Evolutionary conservation across 1,140 invertebrate species (phyloP).

Genomic region (Halyomorpha halys): DNA sequence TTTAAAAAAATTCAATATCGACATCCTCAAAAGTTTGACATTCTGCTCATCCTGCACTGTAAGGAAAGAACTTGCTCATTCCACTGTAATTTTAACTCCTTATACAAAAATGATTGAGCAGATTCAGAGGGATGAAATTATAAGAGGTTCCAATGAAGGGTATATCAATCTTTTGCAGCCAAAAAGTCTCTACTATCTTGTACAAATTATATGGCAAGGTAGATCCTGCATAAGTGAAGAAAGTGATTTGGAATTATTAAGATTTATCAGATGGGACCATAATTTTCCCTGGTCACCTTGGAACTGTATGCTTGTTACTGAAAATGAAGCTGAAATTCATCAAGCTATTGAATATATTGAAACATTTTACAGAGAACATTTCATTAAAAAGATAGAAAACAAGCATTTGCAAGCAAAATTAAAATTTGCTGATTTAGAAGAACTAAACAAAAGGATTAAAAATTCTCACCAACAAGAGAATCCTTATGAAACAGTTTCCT

Average conservation of each 20-base stretch:
- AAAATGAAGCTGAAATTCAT: constrained; percentile 6
- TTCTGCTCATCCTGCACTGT: neutral
- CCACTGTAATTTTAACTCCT: neutral
- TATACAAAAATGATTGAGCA: neutral
- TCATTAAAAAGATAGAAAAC: constrained; percentile 3
- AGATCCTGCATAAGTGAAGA: constrained; percentile 2
- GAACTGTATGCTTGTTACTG: constrained; percentile 7
- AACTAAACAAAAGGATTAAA: neutral
- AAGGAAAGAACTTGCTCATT: constrained; percentile 1
- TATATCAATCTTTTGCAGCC: neutral
- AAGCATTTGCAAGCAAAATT: constrained; percentile 3
- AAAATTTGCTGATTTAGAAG: neutral
- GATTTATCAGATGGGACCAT: neutral
- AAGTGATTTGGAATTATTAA: neutral
- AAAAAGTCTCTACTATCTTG: neutral
- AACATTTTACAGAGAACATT: constrained; percentile 5
- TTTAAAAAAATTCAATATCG: neutral
- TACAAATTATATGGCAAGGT: constrained; percentile 11
- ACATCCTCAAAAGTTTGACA: neutral
- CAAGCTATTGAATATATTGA: neutral
- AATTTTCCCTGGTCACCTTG: neutral
- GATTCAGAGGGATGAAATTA: neutral
- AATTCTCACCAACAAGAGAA: neutral
- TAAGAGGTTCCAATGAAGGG: neutral
- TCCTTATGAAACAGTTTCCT: neutral